These are phyloP conservation scores for Drosophila merina DNA, from an alignment of 2,888 invertebrate species.

Conservation along the genomic window DNA sequence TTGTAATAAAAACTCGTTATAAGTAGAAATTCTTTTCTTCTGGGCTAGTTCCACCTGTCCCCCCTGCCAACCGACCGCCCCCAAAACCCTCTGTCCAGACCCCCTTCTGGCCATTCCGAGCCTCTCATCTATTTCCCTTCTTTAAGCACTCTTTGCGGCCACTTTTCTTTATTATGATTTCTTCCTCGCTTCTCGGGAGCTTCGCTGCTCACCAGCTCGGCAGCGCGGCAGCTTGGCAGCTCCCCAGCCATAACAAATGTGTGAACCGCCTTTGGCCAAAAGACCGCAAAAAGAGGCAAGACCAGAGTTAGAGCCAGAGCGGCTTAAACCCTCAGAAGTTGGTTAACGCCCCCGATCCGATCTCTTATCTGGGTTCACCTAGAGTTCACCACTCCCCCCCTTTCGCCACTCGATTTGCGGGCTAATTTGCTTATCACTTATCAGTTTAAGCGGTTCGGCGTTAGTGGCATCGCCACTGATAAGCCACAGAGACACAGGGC, in stretches of 20 bases:
- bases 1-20: conserved; percentile 81
- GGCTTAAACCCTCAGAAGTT: conserved; percentile 71
- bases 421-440: conserved; percentile 79
- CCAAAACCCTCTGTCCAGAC: conserved; percentile 2
- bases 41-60: conserved; percentile 24
- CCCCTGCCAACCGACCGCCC: not conserved
- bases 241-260: conserved; percentile 70
- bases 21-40: conserved; percentile 77
- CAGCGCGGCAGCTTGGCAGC: not conserved
- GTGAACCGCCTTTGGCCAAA: conserved; percentile 74
- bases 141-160: conserved; percentile 80
- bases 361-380: conserved; percentile 50
- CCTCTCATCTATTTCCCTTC: conserved; percentile 72
- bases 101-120: conserved; percentile 1
- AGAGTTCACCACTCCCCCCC: conserved; percentile 1
- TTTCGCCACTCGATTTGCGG: conserved; percentile 51
- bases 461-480: conserved; percentile 70
- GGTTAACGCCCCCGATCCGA: conserved; percentile 45
- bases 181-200: conserved; percentile 7
- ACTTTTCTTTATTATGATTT: conserved; percentile 77
- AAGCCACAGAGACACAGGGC: conserved; percentile 1
- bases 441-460: conserved; percentile 48
- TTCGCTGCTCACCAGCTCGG: not conserved
- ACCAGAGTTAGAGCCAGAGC: conserved; percentile 37
- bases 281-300: conserved; percentile 22